Percentiles rank a stretch among this genome's conserved stretches.
Conservation (phyloP, 1,140 invertebrate species). For the Caenorhabditis latens region DNA sequence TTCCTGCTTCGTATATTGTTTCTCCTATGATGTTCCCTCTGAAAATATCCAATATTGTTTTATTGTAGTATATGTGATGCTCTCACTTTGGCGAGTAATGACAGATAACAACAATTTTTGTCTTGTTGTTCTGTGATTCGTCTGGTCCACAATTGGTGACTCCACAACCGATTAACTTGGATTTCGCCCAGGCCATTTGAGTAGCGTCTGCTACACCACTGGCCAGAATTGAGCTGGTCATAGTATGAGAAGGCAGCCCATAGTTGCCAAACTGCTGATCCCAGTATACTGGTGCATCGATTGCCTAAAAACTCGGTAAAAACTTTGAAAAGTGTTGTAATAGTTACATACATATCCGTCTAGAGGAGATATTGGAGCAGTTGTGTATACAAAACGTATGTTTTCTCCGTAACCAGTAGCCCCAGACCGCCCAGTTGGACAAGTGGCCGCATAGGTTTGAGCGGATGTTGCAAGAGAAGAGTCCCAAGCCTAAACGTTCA, state of each 20-base stretch:
- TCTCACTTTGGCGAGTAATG: slow-evolving; percentile 9
- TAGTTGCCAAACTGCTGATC: slow-evolving; percentile 21
- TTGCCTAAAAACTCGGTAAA: neutral
- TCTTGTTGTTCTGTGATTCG: neutral
- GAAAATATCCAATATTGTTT: neutral
- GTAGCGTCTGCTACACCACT: slow-evolving; percentile 49
- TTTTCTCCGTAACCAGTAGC: slow-evolving; percentile 40
- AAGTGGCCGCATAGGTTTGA: slow-evolving; percentile 26
- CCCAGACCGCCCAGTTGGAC: neutral
- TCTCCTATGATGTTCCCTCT: neutral
- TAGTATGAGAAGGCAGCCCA: neutral
- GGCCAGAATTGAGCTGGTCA: neutral
- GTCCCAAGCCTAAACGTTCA: slow-evolving; percentile 5
- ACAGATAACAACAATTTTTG: neutral
- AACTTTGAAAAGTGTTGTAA: neutral
- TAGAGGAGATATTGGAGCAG: neutral
- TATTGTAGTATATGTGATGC: neutral
- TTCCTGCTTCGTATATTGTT: neutral
- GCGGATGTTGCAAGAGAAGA: neutral
- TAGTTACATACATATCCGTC: neutral
- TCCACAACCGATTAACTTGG: slow-evolving; percentile 28
- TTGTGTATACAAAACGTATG: neutral
- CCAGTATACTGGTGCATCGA: neutral
- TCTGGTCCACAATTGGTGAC: slow-evolving; percentile 17
- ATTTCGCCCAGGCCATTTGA: slow-evolving; percentile 40